These are phyloP conservation scores for Anolis sagrei DNA, from an alignment of 2,113 vertebrate species.

Conservation along the genomic window DNA sequence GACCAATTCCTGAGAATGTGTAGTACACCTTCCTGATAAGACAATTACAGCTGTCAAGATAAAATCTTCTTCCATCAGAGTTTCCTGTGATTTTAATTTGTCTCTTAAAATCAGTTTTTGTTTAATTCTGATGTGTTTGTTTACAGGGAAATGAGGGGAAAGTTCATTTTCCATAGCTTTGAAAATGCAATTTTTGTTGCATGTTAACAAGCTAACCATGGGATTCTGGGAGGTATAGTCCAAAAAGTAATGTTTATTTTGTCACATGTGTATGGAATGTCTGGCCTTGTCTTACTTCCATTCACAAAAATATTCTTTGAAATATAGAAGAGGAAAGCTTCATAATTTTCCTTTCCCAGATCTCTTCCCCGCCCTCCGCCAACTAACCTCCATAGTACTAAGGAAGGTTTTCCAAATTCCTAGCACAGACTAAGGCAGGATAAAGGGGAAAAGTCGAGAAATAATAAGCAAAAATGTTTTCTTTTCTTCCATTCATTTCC, in stretches of 20 bases:
- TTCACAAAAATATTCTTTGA: not conserved
- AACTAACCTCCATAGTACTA: no score
- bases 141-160: not conserved
- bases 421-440: no score
- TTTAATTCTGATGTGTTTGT: not conserved
- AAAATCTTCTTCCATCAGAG: not conserved
- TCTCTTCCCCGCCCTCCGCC: no score
- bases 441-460: no score
- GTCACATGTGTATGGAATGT: not conserved
- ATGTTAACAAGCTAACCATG: not conserved
- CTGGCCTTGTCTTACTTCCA: not conserved
- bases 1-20: not conserved
- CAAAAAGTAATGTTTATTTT: not conserved
- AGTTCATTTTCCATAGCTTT: not conserved
- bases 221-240: not conserved
- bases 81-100: not conserved
- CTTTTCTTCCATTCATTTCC: no score
- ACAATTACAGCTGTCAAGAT: not conserved
- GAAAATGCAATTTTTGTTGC: not conserved
- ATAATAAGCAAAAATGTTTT: no score
- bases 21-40: not conserved
- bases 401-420: no score
- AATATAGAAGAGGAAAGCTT: no score
- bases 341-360: not conserved
- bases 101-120: no score